phyloP scores from a whole-genome alignment of 2,888 invertebrate species.

The Chironomus riparius region DNA sequence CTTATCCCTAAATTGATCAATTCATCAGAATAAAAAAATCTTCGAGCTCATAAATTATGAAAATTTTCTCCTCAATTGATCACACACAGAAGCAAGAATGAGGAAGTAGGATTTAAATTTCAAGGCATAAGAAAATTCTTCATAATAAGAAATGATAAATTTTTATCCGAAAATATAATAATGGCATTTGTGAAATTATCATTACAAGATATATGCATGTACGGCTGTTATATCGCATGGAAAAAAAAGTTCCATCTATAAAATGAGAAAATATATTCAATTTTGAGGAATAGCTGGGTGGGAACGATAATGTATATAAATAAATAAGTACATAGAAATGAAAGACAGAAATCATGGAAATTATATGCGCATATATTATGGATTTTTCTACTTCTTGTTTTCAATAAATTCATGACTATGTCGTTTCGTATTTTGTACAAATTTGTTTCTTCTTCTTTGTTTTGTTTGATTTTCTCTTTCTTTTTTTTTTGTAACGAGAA shows the following conservation, averaged over 20 bases:
- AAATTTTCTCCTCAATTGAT: background rate
- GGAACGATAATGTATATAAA: background rate
- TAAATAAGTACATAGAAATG: background rate
- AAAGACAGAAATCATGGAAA: background rate
- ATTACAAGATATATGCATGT: background rate
- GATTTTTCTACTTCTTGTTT: background rate
- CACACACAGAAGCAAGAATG: no score
- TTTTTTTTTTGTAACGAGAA: no score
- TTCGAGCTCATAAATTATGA: no score
- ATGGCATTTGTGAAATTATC: background rate
- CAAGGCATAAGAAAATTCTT: no score
- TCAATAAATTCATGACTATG: slow-evolving; percentile 8
- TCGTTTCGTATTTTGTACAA: background rate
- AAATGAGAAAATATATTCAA: background rate
- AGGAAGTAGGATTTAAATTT: no score
- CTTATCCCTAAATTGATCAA: no score
- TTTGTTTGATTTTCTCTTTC: no score
- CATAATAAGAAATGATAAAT: no score
- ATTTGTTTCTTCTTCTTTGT: background rate
- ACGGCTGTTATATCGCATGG: background rate
- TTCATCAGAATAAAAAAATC: no score
- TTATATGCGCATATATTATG: slow-evolving; percentile 5
- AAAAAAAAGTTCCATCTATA: background rate
- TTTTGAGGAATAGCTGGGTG: background rate
- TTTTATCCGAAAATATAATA: no score